Evolutionary conservation across 2,113 vertebrate genomes (phyloP).

Genomic region (Cephalopholis sonnerati): DNA sequence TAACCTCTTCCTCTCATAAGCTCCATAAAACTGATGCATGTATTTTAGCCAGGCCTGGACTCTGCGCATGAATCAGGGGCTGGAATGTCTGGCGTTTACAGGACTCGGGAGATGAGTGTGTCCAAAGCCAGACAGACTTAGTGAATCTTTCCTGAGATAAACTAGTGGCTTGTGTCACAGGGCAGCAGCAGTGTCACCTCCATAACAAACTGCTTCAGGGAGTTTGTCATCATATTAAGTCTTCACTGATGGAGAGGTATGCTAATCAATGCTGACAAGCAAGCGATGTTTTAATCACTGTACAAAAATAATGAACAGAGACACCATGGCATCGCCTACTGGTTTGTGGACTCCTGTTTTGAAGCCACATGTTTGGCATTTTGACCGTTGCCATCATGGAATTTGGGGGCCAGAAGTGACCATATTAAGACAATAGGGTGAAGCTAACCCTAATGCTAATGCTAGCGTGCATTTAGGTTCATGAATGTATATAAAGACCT

Average conservation of each 20-base stretch:
- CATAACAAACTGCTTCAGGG: constrained; percentile 5
- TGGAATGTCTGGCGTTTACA: constrained; percentile 21
- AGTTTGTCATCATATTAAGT: constrained; percentile 10
- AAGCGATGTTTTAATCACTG: no score
- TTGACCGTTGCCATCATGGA: no score
- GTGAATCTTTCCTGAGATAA: constrained; percentile 1
- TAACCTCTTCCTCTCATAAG: constrained; percentile 75
- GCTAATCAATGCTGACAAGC: neutral
- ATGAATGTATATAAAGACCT: no score
- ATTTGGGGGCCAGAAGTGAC: no score
- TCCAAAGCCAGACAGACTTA: constrained; percentile 7
- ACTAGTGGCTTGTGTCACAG: constrained; percentile 28
- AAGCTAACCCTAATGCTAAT: no score
- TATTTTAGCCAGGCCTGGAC: constrained; percentile 23
- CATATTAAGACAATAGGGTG: no score
- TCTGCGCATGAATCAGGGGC: constrained; percentile 45
- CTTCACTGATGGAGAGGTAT: no score
- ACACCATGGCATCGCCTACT: no score
- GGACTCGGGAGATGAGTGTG: neutral
- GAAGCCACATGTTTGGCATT: no score
- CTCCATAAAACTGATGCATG: constrained; percentile 67
- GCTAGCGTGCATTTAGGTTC: no score
- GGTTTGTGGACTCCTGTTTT: no score
- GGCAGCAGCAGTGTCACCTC: constrained; percentile 5
- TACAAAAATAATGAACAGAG: no score